These are phyloP conservation scores for Equus quagga DNA, from an alignment of 2,113 vertebrate species.

Conservation along the genomic window DNA sequence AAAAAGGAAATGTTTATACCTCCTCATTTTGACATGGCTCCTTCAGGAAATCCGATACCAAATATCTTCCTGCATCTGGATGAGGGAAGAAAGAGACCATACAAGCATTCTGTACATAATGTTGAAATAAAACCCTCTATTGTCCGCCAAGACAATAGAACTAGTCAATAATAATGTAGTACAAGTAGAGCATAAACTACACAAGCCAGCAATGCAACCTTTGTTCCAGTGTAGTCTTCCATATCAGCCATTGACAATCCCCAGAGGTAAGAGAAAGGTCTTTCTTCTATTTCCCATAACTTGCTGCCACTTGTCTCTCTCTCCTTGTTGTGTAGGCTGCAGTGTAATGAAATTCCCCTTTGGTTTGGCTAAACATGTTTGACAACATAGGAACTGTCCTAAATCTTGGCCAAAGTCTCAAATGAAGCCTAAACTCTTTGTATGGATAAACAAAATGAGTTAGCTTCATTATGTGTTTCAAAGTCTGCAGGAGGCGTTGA, in stretches of 20 bases:
- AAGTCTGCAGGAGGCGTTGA: not conserved
- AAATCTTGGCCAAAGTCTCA: conserved; percentile 21
- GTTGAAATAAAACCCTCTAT: conserved; percentile 78
- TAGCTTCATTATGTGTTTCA: conserved; percentile 22
- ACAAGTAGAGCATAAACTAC: conserved; percentile 73
- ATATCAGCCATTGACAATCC: conserved; percentile 63
- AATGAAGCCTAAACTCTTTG: not conserved
- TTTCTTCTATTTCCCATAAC: conserved; percentile 73
- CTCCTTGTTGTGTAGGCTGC: not conserved
- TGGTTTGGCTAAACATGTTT: conserved; percentile 65
- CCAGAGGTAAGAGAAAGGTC: conserved; percentile 68
- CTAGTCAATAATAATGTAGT: conserved; percentile 73
- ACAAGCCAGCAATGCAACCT: conserved; percentile 70
- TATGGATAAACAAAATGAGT: not conserved
- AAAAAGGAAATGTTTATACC: conserved; percentile 60
- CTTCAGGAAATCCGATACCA: conserved; percentile 74
- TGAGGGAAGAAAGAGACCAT: conserved; percentile 74
- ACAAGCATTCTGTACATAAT: conserved; percentile 68
- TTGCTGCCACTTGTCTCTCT: not conserved
- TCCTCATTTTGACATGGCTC: conserved; percentile 57
- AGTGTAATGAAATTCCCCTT: conserved; percentile 4
- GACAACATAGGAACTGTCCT: conserved; percentile 55
- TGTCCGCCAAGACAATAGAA: conserved; percentile 78
- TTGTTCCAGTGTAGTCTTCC: conserved; percentile 80
- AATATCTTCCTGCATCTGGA: conserved; percentile 77